Evolutionary conservation across 2,888 invertebrate species (phyloP).

Genomic region (Metellina segmentata): DNA sequence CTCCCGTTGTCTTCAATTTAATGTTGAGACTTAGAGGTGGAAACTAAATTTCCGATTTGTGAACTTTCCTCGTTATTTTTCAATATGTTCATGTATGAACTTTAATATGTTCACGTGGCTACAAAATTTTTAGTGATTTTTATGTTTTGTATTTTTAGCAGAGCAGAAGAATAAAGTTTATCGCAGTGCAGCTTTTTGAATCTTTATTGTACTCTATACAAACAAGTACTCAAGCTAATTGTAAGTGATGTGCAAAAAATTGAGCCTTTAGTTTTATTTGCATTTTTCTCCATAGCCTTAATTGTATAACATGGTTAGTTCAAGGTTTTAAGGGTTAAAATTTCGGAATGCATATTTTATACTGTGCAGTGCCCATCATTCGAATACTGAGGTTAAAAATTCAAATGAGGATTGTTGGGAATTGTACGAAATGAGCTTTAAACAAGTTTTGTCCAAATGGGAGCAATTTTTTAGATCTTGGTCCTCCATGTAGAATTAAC

Average conservation of each 20-base stretch:
- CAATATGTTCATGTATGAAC: conserved; percentile 5
- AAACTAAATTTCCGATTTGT: conserved; percentile 78
- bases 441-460: too few relatives aligned
- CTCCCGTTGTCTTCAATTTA: conserved; percentile 83
- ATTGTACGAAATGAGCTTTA: too few relatives aligned
- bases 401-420: too few relatives aligned
- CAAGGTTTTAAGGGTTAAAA: too few relatives aligned
- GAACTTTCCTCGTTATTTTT: conserved; percentile 1
- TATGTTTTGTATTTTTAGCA: conserved; percentile 33
- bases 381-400: too few relatives aligned
- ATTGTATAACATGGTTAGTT: too few relatives aligned
- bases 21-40: conserved; percentile 79
- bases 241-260: neutral
- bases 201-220: neutral
- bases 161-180: neutral
- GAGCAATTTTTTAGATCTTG: too few relatives aligned
- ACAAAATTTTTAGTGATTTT: conserved; percentile 36
- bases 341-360: too few relatives aligned
- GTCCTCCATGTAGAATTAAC: too few relatives aligned
- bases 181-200: neutral
- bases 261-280: too few relatives aligned
- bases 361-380: too few relatives aligned
- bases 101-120: neutral
- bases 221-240: neutral
- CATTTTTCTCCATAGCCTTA: too few relatives aligned